Conservation (phyloP, 30 jellyfish, hydroid and myxozoan species). For the Pelagia noctiluca region DNA sequence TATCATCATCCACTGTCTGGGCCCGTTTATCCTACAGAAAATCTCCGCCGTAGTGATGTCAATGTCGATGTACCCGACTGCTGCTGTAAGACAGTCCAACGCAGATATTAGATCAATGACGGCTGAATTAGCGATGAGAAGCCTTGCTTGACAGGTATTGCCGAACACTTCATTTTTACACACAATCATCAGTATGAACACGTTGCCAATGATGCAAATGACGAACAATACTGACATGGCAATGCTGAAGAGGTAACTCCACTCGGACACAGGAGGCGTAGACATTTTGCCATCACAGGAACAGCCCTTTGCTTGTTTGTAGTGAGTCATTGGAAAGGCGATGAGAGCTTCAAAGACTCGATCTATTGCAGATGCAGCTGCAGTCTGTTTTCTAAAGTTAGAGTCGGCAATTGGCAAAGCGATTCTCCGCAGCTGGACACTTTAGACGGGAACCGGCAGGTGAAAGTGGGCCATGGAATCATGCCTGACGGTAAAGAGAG, state of each 20-base stretch:
- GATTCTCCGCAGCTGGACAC: no score
- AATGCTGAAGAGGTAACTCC: not conserved
- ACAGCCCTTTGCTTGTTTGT: no score
- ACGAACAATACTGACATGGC: constrained; percentile 2
- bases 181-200: not conserved
- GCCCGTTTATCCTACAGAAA: not conserved
- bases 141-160: constrained; percentile 18
- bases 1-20: constrained; percentile 1
- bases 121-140: constrained; percentile 6
- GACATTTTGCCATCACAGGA: no score
- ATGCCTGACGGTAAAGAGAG: no score
- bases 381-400: no score
- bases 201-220: constrained; percentile 16
- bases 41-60: not conserved
- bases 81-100: not conserved
- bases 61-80: not conserved
- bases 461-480: no score
- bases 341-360: no score
- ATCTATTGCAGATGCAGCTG: no score
- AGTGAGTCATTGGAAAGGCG: no score
- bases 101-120: constrained; percentile 9
- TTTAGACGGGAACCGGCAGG: no score
- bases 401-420: no score
- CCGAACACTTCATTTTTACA: constrained; percentile 17
- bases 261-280: not conserved